These are phyloP conservation scores for Spilosoma lubricipeda DNA, from an alignment of 2,888 invertebrate species.

Conservation along the genomic window DNA sequence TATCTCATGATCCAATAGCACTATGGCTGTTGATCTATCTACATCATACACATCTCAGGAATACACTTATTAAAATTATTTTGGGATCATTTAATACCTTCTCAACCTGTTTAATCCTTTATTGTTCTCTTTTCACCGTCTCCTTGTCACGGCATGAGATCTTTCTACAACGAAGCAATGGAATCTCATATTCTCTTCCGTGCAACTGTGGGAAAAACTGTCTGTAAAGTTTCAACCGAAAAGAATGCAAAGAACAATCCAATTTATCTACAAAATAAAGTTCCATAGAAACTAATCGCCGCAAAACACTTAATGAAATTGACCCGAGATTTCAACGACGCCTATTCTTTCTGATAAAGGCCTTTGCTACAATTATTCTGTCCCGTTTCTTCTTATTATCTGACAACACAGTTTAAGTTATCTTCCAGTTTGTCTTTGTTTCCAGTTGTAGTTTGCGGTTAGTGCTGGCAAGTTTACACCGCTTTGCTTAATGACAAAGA, in stretches of 20 bases:
- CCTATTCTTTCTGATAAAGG: slow-evolving; percentile 25
- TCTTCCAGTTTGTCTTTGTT: slow-evolving; percentile 13
- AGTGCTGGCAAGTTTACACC: slow-evolving; percentile 20
- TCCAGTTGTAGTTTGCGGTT: slow-evolving; percentile 17
- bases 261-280: slow-evolving; percentile 9
- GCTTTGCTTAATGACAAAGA: slow-evolving; percentile 20
- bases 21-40: background rate
- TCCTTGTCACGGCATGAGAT: too few species aligned
- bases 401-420: slow-evolving; percentile 42
- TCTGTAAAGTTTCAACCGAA: background rate
- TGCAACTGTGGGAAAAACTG: too few species aligned
- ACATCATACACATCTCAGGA: too few species aligned
- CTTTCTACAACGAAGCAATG: too few species aligned
- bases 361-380: slow-evolving; percentile 12
- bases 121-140: too few species aligned
- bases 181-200: too few species aligned
- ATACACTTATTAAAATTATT: too few species aligned
- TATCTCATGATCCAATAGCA: background rate
- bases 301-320: slow-evolving; percentile 17
- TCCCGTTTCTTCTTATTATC: slow-evolving; percentile 28
- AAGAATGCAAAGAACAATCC: background rate
- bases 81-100: too few species aligned
- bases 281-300: background rate
- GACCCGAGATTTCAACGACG: slow-evolving; percentile 19
- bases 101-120: too few species aligned